These are phyloP conservation scores for Noctuana brunneofusca DNA, from an alignment of 2,888 invertebrate species.

Conservation along the genomic window DNA sequence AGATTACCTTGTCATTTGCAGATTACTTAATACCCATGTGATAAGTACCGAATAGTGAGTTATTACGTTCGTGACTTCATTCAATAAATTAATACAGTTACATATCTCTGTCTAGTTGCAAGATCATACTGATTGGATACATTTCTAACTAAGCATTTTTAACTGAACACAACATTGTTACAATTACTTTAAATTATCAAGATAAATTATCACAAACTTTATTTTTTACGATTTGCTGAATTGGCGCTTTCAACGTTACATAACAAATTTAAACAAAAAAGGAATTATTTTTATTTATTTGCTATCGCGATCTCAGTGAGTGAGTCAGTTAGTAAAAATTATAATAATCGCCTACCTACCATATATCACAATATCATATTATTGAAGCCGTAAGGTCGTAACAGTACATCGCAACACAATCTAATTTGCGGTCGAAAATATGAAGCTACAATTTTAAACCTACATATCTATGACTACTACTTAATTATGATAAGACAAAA, in stretches of 20 bases:
- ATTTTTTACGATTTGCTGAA: neutral
- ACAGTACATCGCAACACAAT: neutral
- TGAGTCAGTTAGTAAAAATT: no score
- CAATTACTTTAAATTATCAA: neutral
- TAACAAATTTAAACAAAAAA: no score
- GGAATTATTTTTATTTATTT: no score
- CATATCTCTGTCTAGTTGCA: neutral
- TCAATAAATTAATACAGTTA: neutral
- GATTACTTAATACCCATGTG: neutral
- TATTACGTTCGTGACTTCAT: neutral
- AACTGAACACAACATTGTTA: neutral
- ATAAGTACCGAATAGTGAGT: neutral
- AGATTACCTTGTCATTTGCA: constrained; percentile 9
- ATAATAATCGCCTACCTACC: no score
- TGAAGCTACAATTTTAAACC: neutral
- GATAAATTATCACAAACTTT: neutral
- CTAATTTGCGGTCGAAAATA: neutral
- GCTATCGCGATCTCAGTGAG: no score
- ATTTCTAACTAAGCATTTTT: neutral
- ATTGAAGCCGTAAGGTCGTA: no score
- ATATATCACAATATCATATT: no score
- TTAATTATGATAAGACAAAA: constrained; percentile 3
- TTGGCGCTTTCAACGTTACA: neutral
- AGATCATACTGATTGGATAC: neutral
- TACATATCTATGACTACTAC: neutral